Conservation (phyloP, 2,797 vertebrate genomes). For the Graptemys geographica region DNA sequence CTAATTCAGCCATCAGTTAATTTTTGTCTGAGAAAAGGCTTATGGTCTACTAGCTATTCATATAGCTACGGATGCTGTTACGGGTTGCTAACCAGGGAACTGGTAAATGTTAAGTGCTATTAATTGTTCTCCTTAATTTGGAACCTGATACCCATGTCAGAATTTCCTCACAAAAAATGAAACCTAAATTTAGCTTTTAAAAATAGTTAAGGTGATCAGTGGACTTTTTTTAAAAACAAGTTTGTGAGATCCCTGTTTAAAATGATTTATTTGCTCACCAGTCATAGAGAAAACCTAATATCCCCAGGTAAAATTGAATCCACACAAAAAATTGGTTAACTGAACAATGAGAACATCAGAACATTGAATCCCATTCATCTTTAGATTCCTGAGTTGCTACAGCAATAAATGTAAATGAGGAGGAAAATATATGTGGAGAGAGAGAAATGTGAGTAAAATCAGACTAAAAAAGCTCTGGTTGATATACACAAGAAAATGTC, state of each 20-base stretch:
- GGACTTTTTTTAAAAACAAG: background rate
- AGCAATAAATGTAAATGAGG: conserved; percentile 7
- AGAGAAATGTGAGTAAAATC: conserved; percentile 51
- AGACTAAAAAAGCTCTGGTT: conserved; percentile 34
- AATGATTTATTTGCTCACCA: background rate
- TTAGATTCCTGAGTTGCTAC: background rate
- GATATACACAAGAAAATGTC: conserved; percentile 47
- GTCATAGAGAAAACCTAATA: background rate
- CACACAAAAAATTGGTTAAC: background rate
- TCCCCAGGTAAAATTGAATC: conserved; percentile 3
- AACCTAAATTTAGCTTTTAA: background rate
- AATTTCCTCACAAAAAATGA: conserved; percentile 4
- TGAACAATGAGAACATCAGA: conserved; percentile 21
- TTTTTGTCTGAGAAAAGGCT: background rate
- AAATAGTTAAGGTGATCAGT: background rate
- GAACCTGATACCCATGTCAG: background rate
- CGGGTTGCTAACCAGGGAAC: background rate
- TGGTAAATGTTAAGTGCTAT: conserved; percentile 29
- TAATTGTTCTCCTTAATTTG: conserved; percentile 3
- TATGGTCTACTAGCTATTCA: background rate
- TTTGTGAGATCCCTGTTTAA: conserved; percentile 1
- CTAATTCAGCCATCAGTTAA: background rate
- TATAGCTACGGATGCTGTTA: background rate
- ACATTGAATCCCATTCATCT: conserved; percentile 1
- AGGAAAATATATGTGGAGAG: background rate